These are phyloP conservation scores for Choloepus didactylus DNA, from an alignment of 2,797 vertebrate species.

Conservation along the genomic window DNA sequence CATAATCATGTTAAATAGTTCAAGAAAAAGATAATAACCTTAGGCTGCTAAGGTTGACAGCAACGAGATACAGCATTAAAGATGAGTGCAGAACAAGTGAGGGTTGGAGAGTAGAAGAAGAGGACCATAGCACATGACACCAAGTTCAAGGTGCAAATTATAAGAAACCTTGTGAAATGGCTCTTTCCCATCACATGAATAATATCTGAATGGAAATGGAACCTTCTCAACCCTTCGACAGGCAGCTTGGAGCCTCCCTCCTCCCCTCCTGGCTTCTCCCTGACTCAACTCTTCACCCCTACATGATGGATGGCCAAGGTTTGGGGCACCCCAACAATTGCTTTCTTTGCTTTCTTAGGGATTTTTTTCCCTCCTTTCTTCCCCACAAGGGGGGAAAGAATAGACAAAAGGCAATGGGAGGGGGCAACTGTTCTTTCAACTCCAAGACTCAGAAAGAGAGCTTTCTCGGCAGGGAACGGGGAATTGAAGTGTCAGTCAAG, in stretches of 20 bases:
- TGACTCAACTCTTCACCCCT: constrained; percentile 43
- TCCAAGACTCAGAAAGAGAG: constrained; percentile 77
- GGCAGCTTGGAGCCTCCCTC: constrained; percentile 26
- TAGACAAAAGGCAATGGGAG: constrained; percentile 54
- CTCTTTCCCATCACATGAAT: constrained; percentile 78
- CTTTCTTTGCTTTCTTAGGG: constrained; percentile 76
- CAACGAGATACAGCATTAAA: constrained; percentile 61
- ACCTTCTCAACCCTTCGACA: constrained; percentile 70
- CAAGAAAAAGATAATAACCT: constrained; percentile 59
- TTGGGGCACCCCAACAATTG: constrained; percentile 62
- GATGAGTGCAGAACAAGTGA: neutral
- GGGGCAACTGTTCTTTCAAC: constrained; percentile 72
- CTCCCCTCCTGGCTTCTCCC: constrained; percentile 19
- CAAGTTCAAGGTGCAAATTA: constrained; percentile 24
- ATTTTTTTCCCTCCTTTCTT: constrained; percentile 60
- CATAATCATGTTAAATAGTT: constrained; percentile 74
- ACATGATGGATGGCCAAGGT: constrained; percentile 76
- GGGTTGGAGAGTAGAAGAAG: neutral
- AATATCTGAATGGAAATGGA: constrained; percentile 79
- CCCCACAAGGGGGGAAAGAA: constrained; percentile 43
- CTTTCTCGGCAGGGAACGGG: constrained; percentile 70
- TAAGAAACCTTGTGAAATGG: constrained; percentile 70
- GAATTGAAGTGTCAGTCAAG: constrained; percentile 76
- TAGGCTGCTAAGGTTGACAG: constrained; percentile 60
- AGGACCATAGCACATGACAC: neutral